Conservation (phyloP, 2,888 invertebrate species). For the Ellobium chinense region DNA sequence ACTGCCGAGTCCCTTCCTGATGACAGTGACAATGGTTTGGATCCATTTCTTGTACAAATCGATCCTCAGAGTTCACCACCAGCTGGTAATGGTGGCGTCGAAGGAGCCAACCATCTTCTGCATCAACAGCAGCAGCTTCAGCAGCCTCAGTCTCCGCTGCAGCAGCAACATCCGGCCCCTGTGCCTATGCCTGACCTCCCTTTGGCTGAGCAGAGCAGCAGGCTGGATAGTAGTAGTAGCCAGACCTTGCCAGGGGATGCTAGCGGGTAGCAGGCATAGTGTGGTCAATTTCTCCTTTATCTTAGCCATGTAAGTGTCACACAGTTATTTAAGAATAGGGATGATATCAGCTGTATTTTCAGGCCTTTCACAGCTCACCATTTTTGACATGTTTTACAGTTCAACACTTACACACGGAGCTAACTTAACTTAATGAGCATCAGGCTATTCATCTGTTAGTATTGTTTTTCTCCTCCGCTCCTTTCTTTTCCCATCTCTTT, state of each 20-base stretch:
- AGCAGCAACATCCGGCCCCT: neutral
- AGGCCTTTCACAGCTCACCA: no score
- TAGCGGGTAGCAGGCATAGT: slow-evolving; percentile 9
- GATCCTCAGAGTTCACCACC: neutral
- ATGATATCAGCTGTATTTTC: no score
- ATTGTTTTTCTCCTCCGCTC: no score
- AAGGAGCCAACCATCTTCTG: slow-evolving; percentile 1
- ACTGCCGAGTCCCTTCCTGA: slow-evolving; percentile 43
- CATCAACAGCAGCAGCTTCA: slow-evolving; percentile 18
- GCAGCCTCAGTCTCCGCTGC: slow-evolving; percentile 20
- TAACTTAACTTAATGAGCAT: no score
- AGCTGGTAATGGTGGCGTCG: neutral
- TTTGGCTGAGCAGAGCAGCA: no score
- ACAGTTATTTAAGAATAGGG: no score
- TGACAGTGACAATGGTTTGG: slow-evolving; percentile 40
- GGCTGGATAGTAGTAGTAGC: neutral
- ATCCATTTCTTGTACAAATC: slow-evolving; percentile 3
- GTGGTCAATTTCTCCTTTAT: neutral
- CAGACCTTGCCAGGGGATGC: neutral
- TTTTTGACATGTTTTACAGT: no score
- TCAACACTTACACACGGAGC: no score
- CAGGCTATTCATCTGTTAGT: no score
- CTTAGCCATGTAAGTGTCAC: no score
- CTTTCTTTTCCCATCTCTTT: no score
- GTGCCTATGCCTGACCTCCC: neutral